Evolutionary conservation across 2,113 vertebrate species (phyloP), one percentile per base, ranked within the genome.

Genomic region (Thomomys bottae): DNA sequence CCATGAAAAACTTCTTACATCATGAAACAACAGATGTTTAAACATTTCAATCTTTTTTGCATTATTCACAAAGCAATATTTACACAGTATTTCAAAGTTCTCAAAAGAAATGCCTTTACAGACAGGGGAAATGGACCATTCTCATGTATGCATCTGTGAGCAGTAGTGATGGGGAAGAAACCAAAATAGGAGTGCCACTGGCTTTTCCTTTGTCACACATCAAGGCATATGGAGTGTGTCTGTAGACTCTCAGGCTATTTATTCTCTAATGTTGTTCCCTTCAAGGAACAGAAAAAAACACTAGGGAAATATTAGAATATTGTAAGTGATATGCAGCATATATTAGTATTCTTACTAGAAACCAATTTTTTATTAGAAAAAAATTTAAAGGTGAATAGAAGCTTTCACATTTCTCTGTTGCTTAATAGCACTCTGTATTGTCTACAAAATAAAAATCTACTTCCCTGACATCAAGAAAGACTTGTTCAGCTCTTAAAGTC

Each of bases 81-180:
- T 93, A 67, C 42, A 42, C 11, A 23, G 7, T 78, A 80, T 67
- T 64, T 84, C 76, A 75, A 21, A 82, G 66, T 66, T 84, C 73
- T 91, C 59, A 45, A 72, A 88, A 95, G 81, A 94, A 90, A 59
- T 6, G 30, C 45, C 54, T 79, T 38, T 67, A 64, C 84, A 80
- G 34, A 61, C 30, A 45, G 23, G 57, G 40, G 23, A 63, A 82
- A 59, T 66, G 57, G 36, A 5, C 81, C 63, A 18, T 49, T 71
- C 84, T 36, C 32, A 0, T 12, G 18, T 20, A 64, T 59, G 59
- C 8, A 23, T 42, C 21, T 66, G 38, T 71, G 34, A 86, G 83
- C 79, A 90, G 83, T 70, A 54, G 73, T 21, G 42, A 76, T 8
- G 6, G n/a, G n/a, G 40, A 21, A 67, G 73, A 71, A 87, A 63